phyloP scores from a whole-genome alignment of 2,113 vertebrate genomes.

The Festucalex cinctus region DNA sequence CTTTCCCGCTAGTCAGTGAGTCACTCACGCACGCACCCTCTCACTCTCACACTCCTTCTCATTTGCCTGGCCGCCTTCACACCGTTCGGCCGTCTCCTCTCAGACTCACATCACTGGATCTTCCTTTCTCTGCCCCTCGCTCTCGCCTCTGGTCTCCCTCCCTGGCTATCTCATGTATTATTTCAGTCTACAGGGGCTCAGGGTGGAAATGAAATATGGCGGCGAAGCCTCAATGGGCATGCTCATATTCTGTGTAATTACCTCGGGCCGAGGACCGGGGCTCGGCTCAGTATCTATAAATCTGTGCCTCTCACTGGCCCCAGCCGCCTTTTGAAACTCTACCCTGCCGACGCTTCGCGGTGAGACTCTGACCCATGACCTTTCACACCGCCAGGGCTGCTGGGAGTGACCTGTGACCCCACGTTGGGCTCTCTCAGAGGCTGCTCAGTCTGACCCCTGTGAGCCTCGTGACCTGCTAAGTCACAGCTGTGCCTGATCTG shows the following conservation, averaged over 20 bases:
- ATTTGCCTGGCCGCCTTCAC: constrained; percentile 32
- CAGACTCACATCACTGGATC: constrained; percentile 54
- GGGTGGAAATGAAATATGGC: constrained; percentile 75
- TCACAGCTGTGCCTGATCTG: constrained; percentile 79
- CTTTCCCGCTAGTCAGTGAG: constrained; percentile 57
- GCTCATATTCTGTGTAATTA: constrained; percentile 78
- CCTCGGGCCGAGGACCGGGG: constrained; percentile 62
- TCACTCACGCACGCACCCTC: constrained; percentile 21
- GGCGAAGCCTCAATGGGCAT: constrained; percentile 71
- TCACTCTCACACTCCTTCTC: constrained; percentile 28
- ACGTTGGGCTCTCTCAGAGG: constrained; percentile 68
- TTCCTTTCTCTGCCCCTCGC: constrained; percentile 57
- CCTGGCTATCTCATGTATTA: constrained; percentile 73
- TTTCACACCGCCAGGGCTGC: constrained; percentile 78
- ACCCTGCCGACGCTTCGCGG: constrained; percentile 65
- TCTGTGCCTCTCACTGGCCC: constrained; percentile 70
- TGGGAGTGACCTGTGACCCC: constrained; percentile 76
- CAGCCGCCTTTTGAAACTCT: constrained; percentile 70
- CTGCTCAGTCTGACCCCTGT: constrained; percentile 73
- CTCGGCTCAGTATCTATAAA: constrained; percentile 71
- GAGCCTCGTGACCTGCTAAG: constrained; percentile 72
- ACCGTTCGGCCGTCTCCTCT: constrained; percentile 51
- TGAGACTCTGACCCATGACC: constrained; percentile 80
- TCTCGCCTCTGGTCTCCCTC: constrained; percentile 54
- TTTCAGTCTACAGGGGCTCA: constrained; percentile 73